Percentiles rank a stretch among this genome's conserved stretches.
phyloP scores from a whole-genome alignment of 2,888 invertebrate genomes.

The Lymantria dispar region DNA sequence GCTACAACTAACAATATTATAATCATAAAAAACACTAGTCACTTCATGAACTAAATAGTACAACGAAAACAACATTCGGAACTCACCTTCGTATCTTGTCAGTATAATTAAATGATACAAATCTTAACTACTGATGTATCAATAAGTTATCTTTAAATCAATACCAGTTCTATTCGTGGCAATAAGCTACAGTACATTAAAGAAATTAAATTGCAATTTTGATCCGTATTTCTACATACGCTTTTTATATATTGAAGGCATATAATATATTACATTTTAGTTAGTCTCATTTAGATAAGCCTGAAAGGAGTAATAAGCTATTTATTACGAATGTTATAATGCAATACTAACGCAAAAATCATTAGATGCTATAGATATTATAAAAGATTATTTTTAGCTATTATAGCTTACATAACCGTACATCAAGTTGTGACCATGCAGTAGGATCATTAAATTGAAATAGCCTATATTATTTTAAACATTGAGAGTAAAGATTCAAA shows the following conservation, averaged over 20 bases:
- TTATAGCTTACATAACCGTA: no score
- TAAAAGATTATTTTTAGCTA: constrained; percentile 2
- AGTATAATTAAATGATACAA: constrained; percentile 23
- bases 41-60: background rate
- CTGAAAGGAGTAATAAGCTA: background rate
- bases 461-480: no score
- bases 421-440: no score
- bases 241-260: background rate
- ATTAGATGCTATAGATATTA: background rate
- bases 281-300: background rate
- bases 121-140: constrained; percentile 18
- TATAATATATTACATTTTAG: background rate
- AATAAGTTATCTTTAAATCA: constrained; percentile 11
- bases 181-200: constrained; percentile 9
- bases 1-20: background rate
- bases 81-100: constrained; percentile 5
- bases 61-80: background rate
- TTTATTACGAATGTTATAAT: background rate
- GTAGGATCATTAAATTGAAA: no score
- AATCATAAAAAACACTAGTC: background rate
- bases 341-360: background rate
- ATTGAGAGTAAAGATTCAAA: no score
- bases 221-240: constrained; percentile 1
- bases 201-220: constrained; percentile 10
- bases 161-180: constrained; percentile 6